These are phyloP conservation scores for Ceratotherium simum DNA, from an alignment of 2,113 vertebrate species.

Conservation along the genomic window DNA sequence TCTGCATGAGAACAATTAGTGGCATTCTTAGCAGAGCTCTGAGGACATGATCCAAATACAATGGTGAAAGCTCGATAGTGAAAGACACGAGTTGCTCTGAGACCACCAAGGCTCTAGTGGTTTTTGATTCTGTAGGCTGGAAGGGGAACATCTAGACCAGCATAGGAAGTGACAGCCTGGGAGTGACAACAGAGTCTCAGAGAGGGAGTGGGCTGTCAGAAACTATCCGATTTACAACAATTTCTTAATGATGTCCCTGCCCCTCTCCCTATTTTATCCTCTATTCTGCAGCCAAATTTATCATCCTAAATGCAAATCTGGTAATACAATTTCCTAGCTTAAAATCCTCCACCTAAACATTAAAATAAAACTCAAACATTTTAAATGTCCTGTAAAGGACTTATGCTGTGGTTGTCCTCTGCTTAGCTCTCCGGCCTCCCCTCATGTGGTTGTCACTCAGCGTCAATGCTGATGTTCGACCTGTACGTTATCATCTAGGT, in stretches of 20 bases:
- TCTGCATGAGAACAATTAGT: neutral
- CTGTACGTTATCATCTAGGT: neutral
- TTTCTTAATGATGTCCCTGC: neutral
- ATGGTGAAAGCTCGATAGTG: neutral
- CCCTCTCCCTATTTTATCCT: neutral
- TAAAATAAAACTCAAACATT: neutral
- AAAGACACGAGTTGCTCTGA: neutral
- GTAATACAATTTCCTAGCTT: neutral
- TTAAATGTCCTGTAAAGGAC: neutral
- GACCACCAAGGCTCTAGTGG: neutral
- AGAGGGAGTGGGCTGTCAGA: neutral
- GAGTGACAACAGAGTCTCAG: neutral
- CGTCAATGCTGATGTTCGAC: fast-evolving
- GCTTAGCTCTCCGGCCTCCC: too few relatives aligned
- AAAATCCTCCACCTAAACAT: neutral
- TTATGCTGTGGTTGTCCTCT: fast-evolving
- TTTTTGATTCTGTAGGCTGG: neutral
- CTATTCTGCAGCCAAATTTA: neutral
- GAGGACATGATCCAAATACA: neutral
- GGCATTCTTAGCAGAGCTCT: neutral
- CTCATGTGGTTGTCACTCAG: fast-evolving
- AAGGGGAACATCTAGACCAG: neutral
- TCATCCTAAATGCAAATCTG: neutral
- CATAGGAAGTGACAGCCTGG: neutral
- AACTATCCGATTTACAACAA: neutral